Conservation (phyloP, 2,113 vertebrate species). For the Emydura subglobosa region DNA sequence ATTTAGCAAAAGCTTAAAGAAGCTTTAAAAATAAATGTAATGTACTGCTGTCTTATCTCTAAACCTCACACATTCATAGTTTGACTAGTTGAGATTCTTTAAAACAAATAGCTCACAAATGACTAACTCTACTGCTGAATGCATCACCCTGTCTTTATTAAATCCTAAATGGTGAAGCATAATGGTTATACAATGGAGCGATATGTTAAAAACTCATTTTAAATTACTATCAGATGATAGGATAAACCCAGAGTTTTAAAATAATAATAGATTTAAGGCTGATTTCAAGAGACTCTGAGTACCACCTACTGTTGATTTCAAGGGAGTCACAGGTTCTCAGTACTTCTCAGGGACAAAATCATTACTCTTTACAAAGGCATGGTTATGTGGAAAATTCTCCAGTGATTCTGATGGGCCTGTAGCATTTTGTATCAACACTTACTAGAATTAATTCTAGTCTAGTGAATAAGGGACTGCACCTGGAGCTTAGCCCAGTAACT, state of each 20-base stretch:
- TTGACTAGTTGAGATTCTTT: slow-evolving; percentile 45
- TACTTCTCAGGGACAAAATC: neutral
- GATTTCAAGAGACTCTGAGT: neutral
- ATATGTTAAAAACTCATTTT: slow-evolving; percentile 20
- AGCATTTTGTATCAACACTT: neutral
- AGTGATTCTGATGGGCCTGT: neutral
- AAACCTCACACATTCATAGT: slow-evolving; percentile 28
- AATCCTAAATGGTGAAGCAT: slow-evolving; percentile 38
- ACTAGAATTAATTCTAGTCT: neutral
- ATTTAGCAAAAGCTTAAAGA: neutral
- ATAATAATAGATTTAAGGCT: neutral
- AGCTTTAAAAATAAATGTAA: slow-evolving; percentile 32
- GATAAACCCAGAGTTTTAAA: slow-evolving; percentile 45
- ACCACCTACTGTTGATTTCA: neutral
- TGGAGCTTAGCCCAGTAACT: neutral
- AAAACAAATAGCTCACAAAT: slow-evolving; percentile 55
- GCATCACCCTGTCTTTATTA: slow-evolving; percentile 3
- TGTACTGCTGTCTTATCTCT: slow-evolving; percentile 29
- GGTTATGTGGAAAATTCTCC: neutral
- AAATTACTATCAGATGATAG: slow-evolving; percentile 44
- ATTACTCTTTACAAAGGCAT: neutral
- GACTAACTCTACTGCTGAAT: neutral
- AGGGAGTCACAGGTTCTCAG: neutral
- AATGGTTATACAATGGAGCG: slow-evolving; percentile 33
- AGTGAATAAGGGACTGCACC: neutral